Evolutionary conservation across 2,113 vertebrate species (phyloP).

Genomic region (Sterna hirundo): DNA sequence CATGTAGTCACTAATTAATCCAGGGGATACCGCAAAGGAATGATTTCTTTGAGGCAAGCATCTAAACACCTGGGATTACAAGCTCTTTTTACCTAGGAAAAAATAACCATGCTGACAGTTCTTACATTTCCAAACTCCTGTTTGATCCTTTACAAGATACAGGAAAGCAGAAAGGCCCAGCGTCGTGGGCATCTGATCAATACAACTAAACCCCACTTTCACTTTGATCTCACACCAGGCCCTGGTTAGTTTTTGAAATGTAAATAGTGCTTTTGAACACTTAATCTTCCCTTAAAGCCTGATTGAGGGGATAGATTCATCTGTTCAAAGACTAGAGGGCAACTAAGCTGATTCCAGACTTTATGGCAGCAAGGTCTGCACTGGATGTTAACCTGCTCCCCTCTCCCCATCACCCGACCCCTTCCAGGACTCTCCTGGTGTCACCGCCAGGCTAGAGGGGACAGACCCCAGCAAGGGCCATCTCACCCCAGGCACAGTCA

Average conservation of each 20-base stretch:
- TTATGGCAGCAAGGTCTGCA: neutral
- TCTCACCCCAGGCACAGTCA: neutral
- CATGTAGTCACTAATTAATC: neutral
- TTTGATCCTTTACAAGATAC: neutral
- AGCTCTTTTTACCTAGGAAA: neutral
- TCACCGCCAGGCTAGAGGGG: neutral
- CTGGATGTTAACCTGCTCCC: neutral
- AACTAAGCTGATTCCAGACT: neutral
- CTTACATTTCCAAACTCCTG: neutral
- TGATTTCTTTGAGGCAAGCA: neutral
- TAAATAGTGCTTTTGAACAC: constrained; percentile 43
- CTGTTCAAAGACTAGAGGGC: neutral
- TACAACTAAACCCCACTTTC: constrained; percentile 23
- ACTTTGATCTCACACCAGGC: constrained; percentile 43
- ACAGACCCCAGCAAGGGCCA: neutral
- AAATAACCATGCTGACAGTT: neutral
- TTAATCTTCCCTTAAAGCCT: constrained; percentile 47
- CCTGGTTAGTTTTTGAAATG: constrained; percentile 59
- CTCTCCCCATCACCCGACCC: fast-evolving
- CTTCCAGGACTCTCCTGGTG: neutral
- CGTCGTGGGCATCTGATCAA: neutral
- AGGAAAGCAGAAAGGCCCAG: neutral
- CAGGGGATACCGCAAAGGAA: neutral
- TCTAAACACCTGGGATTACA: neutral
- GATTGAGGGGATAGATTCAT: neutral